Base-by-base conservation (phyloP, 2,797 vertebrate species). In the Pseudochaenichthys georgianus region DNA sequence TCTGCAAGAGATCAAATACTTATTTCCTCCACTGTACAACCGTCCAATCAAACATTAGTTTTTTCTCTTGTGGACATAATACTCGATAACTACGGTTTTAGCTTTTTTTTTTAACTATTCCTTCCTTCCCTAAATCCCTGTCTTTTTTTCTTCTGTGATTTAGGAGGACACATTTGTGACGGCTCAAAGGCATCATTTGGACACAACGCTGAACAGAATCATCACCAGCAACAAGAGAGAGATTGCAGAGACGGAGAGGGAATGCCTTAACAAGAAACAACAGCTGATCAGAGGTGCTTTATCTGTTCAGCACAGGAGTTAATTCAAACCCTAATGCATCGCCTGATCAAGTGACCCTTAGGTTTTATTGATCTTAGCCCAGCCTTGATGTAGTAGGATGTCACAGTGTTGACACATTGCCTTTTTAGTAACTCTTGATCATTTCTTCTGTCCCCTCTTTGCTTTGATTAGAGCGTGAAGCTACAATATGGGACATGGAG, bases 191-290 rank as follows among this genome's bases (percentile, higher is more conserved):
- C 90, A 91, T 8, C 73, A 95, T 62, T 86, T 99, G 83, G 96
- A 98, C 68, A 66, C 83, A 7, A 96, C 96, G 3, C 93, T 98
- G 92, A 95, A 89, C 71, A 95, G 64, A 31, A 97, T 99, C 85
- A 96, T 94, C 0, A 0, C 87, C 0, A 94, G 96, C 84, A 98
- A 99, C 93, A 96, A 96, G 83, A 93, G 78, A 23, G 97, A 99
- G 88, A 98, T 98, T 65, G 97, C 96, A 0, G 95, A 96, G 83
- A 97, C 88, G 45, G 98, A 99, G 86, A 95, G 95, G 0, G 90
- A 95, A 9, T 99, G 97, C 64, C 96, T 99, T 2, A 86, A 92
- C 50, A 97, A 87, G 91, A 99, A 99, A 71, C 98, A 99, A 9
- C 87, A 96, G 13, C 95, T 99, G 12, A 93, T 99, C 72, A 93